These are phyloP conservation scores for Halictus rubicundus DNA, from an alignment of 1,140 invertebrate species.

Conservation along the genomic window DNA sequence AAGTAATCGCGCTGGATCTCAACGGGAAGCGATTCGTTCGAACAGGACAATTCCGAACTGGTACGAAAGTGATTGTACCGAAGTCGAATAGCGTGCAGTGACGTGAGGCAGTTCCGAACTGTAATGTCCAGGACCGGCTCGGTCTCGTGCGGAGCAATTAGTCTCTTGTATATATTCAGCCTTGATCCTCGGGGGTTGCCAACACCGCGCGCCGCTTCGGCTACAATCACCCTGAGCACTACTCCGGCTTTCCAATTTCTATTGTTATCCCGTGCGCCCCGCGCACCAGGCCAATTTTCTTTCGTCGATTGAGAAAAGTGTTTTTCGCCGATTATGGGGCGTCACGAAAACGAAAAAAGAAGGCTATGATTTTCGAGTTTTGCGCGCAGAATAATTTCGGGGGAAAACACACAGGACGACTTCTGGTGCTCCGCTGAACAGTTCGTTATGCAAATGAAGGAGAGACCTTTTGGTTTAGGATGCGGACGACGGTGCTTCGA, in stretches of 20 bases:
- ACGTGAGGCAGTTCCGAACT: slow-evolving; percentile 44
- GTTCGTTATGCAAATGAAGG: neutral
- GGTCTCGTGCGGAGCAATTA: slow-evolving; percentile 66
- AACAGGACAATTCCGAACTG: slow-evolving; percentile 52
- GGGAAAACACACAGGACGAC: too few species aligned
- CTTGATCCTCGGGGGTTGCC: neutral
- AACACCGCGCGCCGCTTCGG: too few species aligned
- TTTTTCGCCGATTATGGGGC: too few species aligned
- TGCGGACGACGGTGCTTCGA: slow-evolving; percentile 82
- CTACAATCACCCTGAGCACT: too few species aligned
- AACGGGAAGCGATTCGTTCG: slow-evolving; percentile 53
- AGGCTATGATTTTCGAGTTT: too few species aligned
- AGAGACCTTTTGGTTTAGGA: slow-evolving; percentile 82
- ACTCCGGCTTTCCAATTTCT: too few species aligned
- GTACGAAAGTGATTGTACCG: slow-evolving; percentile 58
- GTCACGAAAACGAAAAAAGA: too few species aligned
- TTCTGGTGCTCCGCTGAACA: too few species aligned
- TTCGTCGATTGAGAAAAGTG: too few species aligned
- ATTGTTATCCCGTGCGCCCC: too few species aligned
- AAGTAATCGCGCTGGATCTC: slow-evolving; percentile 49
- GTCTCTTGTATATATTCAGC: slow-evolving; percentile 44
- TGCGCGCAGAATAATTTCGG: too few species aligned
- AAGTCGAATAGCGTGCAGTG: slow-evolving; percentile 48
- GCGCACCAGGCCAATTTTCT: too few species aligned
- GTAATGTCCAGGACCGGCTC: slow-evolving; percentile 23